Evolutionary conservation across 2,113 vertebrate species (phyloP).

Genomic region (Nibea albiflora): DNA sequence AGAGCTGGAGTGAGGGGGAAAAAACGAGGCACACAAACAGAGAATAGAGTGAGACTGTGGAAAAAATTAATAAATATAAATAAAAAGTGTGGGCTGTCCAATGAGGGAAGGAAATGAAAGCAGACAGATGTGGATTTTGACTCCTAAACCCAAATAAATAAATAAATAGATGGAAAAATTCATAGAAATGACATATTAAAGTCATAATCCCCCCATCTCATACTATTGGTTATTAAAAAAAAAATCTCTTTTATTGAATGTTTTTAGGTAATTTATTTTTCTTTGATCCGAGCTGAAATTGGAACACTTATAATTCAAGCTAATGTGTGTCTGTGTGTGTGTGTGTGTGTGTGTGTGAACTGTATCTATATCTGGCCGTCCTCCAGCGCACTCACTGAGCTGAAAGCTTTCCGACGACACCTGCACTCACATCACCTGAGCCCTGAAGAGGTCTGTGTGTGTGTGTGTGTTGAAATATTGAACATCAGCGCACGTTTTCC

Average conservation of each 20-base stretch:
- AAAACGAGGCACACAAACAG: conserved; percentile 45
- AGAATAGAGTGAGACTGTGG: conserved; percentile 14
- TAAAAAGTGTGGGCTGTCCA: conserved; percentile 28
- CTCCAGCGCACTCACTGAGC: conserved; percentile 38
- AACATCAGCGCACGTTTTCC: conserved; percentile 52
- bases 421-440: conserved; percentile 57
- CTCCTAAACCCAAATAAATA: conserved; percentile 32
- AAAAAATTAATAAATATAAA: background rate
- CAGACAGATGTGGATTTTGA: conserved; percentile 57
- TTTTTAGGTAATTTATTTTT: background rate
- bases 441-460: conserved; percentile 14
- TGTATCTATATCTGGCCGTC: conserved; percentile 52
- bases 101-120: conserved; percentile 44
- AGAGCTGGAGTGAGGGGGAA: conserved; percentile 47
- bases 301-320: background rate
- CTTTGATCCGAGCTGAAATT: background rate
- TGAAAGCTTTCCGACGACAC: conserved; percentile 59
- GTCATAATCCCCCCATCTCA: background rate
- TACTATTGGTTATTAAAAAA: no score
- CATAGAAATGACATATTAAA: conserved; percentile 13
- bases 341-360: conserved; percentile 12
- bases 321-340: background rate
- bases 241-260: background rate
- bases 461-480: conserved; percentile 52
- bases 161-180: background rate